These are phyloP conservation scores for Crepidodera aurea DNA, from an alignment of 2,888 invertebrate genomes.

Conservation along the genomic window DNA sequence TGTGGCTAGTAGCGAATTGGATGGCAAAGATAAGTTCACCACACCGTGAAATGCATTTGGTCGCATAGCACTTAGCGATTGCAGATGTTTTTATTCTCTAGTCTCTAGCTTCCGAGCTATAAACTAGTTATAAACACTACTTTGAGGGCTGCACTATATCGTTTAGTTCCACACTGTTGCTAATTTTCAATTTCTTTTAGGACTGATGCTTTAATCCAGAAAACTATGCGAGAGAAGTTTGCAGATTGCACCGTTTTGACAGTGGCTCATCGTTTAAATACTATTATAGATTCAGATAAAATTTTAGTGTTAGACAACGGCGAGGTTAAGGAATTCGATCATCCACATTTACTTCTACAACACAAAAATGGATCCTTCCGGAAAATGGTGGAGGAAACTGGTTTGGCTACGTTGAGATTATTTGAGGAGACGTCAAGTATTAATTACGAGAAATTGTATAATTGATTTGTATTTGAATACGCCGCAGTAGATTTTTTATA, in stretches of 20 bases:
- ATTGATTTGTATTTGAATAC: not conserved
- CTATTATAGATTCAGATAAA: conserved; percentile 48
- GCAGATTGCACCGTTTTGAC: conserved; percentile 1
- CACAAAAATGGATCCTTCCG: conserved; percentile 65
- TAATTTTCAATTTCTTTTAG: too few species aligned
- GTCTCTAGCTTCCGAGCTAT: too few species aligned
- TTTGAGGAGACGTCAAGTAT: conserved; percentile 3
- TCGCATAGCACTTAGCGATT: too few species aligned
- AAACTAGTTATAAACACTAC: too few species aligned
- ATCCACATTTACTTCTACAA: conserved; percentile 70
- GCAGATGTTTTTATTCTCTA: too few species aligned
- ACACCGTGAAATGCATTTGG: too few species aligned
- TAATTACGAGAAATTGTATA: conserved; percentile 6
- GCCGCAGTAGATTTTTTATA: not conserved
- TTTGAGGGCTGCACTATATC: too few species aligned
- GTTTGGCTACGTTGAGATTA: conserved; percentile 56
- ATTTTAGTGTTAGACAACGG: conserved; percentile 86
- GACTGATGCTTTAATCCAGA: conserved; percentile 11
- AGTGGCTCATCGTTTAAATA: conserved; percentile 2
- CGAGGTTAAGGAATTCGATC: conserved; percentile 75
- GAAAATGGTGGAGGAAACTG: conserved; percentile 73
- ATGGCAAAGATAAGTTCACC: too few species aligned
- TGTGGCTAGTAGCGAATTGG: too few species aligned
- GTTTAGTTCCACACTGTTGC: too few species aligned
- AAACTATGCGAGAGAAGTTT: conserved; percentile 1